Base-by-base conservation (phyloP, 1,140 invertebrate genomes). In the Solen grandis region DNA sequence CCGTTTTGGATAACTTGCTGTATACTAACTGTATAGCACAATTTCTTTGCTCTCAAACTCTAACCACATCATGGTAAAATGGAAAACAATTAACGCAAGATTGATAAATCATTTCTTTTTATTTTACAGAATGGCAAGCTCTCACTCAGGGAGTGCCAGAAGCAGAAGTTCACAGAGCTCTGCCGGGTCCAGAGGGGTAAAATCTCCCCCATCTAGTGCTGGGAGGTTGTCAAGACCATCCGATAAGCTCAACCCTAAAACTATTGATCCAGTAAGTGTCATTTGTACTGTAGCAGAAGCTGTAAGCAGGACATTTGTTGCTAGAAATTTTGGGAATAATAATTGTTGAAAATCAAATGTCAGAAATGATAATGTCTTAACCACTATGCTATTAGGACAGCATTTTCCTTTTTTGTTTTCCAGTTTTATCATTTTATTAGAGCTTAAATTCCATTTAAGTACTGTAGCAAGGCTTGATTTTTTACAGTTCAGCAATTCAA, bases 161-260 rank as follows among this genome's bases (percentile, higher is more conserved):
- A 60, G 27, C 57, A 60, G 27, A 16, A 60, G 57, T 60, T n/a
- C 57, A 19, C 29, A 16, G 16, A 27, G 57, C n/a, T n/a, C 27
- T n/a, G 57, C 27, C 14, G 57, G 57, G 3, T n/a, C 57, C 29
- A 22, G 57, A 3, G 57, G 29, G n/a, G n/a, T 27, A 19, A 60
- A 29, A 29, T 25, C 57, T 25, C 27, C 57, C 27, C 57, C 57
- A 25, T 16, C 22, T 10, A 0, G 57, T 60, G 27, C 29, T 19
- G n/a, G n/a, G 14, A 60, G 65, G 3, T 25, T 33, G 29, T 2
- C 36, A 13, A 80, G 36, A 73, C 91, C 91, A 38, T 92, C 91
- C 13, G 90, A 91, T 81, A 87, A 85, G 74, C 81, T 92, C 1
- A 92, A 92, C 62, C 91, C 91, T 10, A 92, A 91, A 84, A 92